A percentile compares a stretch with the other conserved stretches of the same genome.
Evolutionary conservation across 2,113 vertebrate species (phyloP).

Genomic region (Lepus timidus): DNA sequence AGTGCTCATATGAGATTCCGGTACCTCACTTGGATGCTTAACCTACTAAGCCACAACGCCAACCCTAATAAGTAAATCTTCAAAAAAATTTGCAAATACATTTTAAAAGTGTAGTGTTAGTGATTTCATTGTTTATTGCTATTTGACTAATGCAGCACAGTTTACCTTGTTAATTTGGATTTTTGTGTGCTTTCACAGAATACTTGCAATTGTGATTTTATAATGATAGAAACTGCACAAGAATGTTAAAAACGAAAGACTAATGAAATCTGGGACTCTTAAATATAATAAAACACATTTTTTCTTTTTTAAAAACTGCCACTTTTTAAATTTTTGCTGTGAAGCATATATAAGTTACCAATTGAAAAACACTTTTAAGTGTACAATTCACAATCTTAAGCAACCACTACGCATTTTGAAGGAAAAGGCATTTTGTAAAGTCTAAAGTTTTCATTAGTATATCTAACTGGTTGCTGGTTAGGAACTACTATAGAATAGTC

Average conservation of each 20-base stretch:
- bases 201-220: neutral
- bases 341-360: neutral
- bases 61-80: too few species aligned
- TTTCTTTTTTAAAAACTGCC: neutral
- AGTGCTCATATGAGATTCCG: too few species aligned
- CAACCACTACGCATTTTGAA: constrained; percentile 12
- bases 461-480: neutral
- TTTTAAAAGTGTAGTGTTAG: neutral
- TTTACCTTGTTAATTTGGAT: constrained; percentile 6
- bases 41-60: too few species aligned
- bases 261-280: neutral
- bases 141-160: neutral
- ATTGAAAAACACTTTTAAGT: neutral
- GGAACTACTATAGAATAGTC: neutral
- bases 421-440: neutral
- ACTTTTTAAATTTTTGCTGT: neutral
- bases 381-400: neutral
- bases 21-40: too few species aligned
- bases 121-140: neutral
- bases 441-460: constrained; percentile 1
- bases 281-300: neutral
- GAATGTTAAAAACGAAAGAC: neutral
- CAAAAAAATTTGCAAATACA: neutral
- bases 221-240: neutral
- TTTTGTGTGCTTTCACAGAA: constrained; percentile 12